These are phyloP conservation scores for Sabatieria punctata DNA, from an alignment of 2,888 invertebrate species.

Conservation along the genomic window DNA sequence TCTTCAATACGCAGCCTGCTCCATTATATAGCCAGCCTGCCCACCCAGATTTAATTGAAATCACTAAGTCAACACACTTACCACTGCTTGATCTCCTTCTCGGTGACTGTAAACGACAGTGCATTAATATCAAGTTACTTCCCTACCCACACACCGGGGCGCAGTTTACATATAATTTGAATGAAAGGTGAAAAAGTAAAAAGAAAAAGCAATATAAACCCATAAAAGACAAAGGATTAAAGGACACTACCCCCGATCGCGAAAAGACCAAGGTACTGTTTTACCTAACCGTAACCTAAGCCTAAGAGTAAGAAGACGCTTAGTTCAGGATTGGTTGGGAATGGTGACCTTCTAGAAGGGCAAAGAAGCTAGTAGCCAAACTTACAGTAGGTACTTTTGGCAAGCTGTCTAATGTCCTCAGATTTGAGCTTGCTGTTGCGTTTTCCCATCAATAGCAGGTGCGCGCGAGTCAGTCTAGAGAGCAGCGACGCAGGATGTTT, in stretches of 20 bases:
- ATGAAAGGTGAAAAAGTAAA: no score
- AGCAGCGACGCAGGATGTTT: no score
- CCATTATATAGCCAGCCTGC: background rate
- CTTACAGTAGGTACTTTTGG: conserved; percentile 85
- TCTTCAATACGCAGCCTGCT: background rate
- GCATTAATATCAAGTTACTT: conserved; percentile 2
- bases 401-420: conserved; percentile 77
- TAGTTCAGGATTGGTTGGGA: no score
- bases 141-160: background rate
- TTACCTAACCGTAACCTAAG: no score
- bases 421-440: conserved; percentile 88
- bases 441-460: conserved; percentile 75
- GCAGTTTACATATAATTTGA: no score
- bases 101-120: conserved; percentile 33
- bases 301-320: no score
- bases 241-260: no score
- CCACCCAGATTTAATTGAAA: background rate
- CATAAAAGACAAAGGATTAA: no score
- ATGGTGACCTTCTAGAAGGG: no score
- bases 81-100: conserved; percentile 37
- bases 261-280: no score
- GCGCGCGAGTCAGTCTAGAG: no score
- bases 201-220: no score
- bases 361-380: conserved; percentile 19
- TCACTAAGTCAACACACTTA: conserved; percentile 12